These are phyloP conservation scores for Anastrepha obliqua DNA, from an alignment of 1,140 invertebrate species.

Conservation along the genomic window DNA sequence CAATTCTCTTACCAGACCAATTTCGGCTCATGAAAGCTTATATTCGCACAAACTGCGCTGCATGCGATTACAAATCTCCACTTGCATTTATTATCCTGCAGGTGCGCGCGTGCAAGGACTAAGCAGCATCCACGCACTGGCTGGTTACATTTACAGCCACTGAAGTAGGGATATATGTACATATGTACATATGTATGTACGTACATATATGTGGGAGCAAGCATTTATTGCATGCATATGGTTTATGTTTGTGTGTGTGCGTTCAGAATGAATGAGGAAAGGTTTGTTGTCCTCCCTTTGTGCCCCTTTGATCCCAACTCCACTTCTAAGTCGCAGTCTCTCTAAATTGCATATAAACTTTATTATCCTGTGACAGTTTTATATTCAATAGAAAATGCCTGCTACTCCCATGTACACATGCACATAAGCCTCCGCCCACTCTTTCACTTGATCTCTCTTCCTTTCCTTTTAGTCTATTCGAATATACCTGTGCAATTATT, in stretches of 20 bases:
- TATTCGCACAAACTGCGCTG: background rate
- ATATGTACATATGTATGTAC: background rate
- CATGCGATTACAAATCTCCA: slow-evolving; percentile 43
- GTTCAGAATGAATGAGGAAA: no score
- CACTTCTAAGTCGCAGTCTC: background rate
- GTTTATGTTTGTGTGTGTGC: background rate
- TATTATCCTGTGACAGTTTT: slow-evolving; percentile 51
- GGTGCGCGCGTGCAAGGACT: slow-evolving; percentile 43
- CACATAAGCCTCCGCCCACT: background rate
- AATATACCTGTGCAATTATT: slow-evolving; percentile 35
- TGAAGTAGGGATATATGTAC: background rate
- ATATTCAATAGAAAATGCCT: slow-evolving; percentile 48
- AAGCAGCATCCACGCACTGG: background rate
- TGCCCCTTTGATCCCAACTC: no score
- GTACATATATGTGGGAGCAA: background rate
- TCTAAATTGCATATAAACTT: slow-evolving; percentile 52
- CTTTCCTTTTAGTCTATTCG: background rate
- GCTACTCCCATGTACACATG: background rate
- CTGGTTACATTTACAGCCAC: no score
- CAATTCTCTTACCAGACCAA: slow-evolving; percentile 2
- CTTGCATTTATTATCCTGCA: slow-evolving; percentile 49
- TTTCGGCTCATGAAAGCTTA: background rate
- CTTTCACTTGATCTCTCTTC: background rate
- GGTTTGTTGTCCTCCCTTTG: no score
- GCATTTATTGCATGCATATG: background rate